Evolutionary conservation across 2,888 invertebrate species (phyloP).

Genomic region (Chrysolina haemoptera): DNA sequence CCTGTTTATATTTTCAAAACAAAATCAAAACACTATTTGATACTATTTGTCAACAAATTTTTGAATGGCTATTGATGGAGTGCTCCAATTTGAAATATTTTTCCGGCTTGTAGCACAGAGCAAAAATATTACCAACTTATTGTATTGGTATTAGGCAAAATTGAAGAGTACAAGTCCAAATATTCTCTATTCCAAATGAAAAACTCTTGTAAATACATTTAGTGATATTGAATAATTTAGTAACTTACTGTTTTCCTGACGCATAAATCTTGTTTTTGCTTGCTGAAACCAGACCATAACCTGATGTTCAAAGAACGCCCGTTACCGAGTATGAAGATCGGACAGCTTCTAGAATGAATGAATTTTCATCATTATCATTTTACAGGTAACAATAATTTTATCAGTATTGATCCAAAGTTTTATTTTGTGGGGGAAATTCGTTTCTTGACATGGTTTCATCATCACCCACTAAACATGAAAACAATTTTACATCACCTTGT

Average conservation of each 20-base stretch:
- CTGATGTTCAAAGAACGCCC: background rate
- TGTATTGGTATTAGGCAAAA: constrained; percentile 4
- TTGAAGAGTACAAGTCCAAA: background rate
- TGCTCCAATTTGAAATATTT: background rate
- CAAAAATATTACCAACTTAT: background rate
- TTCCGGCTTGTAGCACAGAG: background rate
- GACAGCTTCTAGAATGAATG: too few species aligned
- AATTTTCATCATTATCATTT: too few species aligned
- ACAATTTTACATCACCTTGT: too few species aligned
- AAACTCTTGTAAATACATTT: background rate
- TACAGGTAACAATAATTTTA: too few species aligned
- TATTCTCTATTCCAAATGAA: background rate
- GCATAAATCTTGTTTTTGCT: constrained; percentile 1
- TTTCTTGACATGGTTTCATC: too few species aligned
- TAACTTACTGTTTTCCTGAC: constrained; percentile 8
- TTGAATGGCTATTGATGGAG: too few species aligned
- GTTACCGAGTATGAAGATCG: constrained; percentile 11
- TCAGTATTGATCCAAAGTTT: too few species aligned
- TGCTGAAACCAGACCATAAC: constrained; percentile 1
- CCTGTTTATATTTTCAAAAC: too few species aligned
- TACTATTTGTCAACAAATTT: too few species aligned
- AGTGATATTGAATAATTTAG: background rate
- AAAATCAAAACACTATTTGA: too few species aligned
- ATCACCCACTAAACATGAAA: too few species aligned
- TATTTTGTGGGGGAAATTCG: too few species aligned